Evolutionary conservation across 2,113 vertebrate species (phyloP).

Genomic region (Sebastes schlegelii): DNA sequence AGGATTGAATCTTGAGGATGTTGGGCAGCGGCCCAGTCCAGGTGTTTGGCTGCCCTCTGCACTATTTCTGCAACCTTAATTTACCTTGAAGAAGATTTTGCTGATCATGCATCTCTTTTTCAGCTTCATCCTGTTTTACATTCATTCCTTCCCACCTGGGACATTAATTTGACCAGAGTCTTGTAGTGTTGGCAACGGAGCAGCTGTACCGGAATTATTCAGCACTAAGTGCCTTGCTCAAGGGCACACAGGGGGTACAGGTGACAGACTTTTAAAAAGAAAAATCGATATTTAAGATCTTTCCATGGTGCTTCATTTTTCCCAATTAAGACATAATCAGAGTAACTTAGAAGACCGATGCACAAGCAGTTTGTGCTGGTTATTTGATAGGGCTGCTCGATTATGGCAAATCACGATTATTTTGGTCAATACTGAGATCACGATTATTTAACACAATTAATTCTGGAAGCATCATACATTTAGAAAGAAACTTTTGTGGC

Average conservation of each 20-base stretch:
- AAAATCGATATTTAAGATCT: background rate
- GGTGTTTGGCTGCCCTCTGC: conserved; percentile 48
- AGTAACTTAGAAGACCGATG: background rate
- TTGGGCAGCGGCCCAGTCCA: background rate
- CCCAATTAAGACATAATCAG: background rate
- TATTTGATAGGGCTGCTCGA: background rate
- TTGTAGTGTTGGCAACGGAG: conserved; percentile 4
- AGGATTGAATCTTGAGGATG: conserved; percentile 13
- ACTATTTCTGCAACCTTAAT: conserved; percentile 57
- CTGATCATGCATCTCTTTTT: conserved; percentile 45
- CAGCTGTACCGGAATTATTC: conserved; percentile 19
- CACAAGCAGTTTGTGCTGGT: background rate
- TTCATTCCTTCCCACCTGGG: conserved; percentile 46
- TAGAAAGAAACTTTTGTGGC: no score
- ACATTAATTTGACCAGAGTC: conserved; percentile 28
- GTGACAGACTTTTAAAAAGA: background rate
- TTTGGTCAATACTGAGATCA: no score
- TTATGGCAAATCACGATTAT: no score
- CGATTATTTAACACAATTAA: no score
- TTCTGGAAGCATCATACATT: no score
- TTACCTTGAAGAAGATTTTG: conserved; percentile 41
- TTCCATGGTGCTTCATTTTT: background rate
- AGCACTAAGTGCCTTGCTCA: conserved; percentile 27
- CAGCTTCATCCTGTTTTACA: conserved; percentile 30
- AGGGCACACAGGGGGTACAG: background rate